phyloP scores from a whole-genome alignment of 2,888 invertebrate species.

The Lepidochitona cinerea region DNA sequence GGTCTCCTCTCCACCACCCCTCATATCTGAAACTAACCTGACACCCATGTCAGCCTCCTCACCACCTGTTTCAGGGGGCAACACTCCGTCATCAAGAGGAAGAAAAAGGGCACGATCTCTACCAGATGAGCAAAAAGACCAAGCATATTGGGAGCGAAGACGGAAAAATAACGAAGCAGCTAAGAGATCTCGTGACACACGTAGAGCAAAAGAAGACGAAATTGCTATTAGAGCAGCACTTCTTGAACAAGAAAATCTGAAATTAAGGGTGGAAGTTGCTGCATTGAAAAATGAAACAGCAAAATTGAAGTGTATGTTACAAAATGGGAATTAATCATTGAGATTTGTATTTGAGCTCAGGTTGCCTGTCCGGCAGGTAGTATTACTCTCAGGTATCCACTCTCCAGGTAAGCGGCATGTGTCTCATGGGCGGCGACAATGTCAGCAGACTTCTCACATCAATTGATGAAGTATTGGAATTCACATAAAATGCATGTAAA shows the following conservation, averaged over 20 bases:
- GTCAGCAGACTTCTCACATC: too few species aligned
- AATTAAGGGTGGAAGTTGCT: constrained; percentile 80
- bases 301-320: constrained; percentile 74
- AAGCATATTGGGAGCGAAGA: constrained; percentile 88
- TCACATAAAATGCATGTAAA: too few species aligned
- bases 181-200: constrained; percentile 91
- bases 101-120: constrained; percentile 55
- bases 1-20: neutral
- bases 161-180: constrained; percentile 96
- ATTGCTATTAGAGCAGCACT: constrained; percentile 90
- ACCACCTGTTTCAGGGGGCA: constrained; percentile 28
- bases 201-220: constrained; percentile 92
- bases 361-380: neutral
- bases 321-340: constrained; percentile 44
- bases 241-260: constrained; percentile 89
- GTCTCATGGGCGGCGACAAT: too few species aligned
- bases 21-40: constrained; percentile 10
- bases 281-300: constrained; percentile 78
- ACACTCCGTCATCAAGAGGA: constrained; percentile 16
- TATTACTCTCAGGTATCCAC: neutral
- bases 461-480: too few species aligned
- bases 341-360: neutral
- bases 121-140: constrained; percentile 77
- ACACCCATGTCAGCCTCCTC: constrained; percentile 16
- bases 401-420: too few species aligned